These are phyloP conservation scores for Rhineura floridana DNA, from an alignment of 2,113 vertebrate genomes.

Conservation along the genomic window DNA sequence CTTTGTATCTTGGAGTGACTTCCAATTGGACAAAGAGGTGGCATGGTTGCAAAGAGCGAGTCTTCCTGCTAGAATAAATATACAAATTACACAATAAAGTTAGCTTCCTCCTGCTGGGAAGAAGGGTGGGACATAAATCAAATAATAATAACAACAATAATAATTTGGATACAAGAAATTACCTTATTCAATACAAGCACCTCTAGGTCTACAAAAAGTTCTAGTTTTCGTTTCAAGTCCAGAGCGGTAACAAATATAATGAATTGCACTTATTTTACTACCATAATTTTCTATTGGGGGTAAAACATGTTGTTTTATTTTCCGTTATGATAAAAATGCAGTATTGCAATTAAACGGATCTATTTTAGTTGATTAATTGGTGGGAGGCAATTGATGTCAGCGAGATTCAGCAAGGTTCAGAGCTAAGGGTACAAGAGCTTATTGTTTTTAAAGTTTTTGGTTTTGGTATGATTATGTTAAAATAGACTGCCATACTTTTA, in stretches of 20 bases:
- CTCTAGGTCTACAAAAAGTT: neutral
- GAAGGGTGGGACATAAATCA: too few relatives aligned
- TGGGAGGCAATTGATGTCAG: neutral
- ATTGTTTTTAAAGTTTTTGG: neutral
- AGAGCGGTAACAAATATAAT: neutral
- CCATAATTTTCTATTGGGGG: neutral
- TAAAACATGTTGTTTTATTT: neutral
- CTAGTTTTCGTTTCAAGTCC: neutral
- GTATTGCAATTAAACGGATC: neutral
- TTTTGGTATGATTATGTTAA: neutral
- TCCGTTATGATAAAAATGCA: neutral
- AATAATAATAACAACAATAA: too few relatives aligned
- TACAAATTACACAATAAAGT: constrained; percentile 18
- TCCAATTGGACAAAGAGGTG: constrained; percentile 85
- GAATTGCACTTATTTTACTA: neutral
- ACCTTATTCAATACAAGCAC: neutral
- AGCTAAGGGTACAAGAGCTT: neutral
- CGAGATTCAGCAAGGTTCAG: too few relatives aligned
- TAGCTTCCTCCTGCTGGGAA: too few relatives aligned
- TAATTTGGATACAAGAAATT: neutral
- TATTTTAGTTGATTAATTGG: constrained; percentile 2
- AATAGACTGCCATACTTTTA: neutral
- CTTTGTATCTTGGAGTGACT: constrained; percentile 84
- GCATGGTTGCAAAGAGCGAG: constrained; percentile 85
- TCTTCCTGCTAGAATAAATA: constrained; percentile 79